Evolutionary conservation across 2,888 invertebrate species (phyloP).

Genomic region (Monopis laevigella): DNA sequence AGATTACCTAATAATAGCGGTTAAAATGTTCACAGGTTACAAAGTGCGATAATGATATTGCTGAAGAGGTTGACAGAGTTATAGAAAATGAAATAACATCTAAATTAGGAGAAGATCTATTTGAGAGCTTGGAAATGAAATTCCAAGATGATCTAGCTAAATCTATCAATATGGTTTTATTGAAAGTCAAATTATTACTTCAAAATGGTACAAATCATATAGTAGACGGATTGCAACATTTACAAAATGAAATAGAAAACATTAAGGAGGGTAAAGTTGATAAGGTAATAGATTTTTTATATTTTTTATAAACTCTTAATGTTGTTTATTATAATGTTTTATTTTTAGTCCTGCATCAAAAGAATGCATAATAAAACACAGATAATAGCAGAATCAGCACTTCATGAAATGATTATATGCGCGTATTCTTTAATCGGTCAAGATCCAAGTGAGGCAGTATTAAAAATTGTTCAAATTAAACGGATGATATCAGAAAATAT

Average conservation of each 20-base stretch:
- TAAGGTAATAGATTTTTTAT: not conserved
- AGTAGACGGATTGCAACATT: slow-evolving; percentile 37
- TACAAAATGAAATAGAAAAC: slow-evolving; percentile 33
- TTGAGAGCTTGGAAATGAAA: slow-evolving; percentile 54
- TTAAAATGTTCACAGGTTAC: not conserved
- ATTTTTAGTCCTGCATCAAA: slow-evolving; percentile 26
- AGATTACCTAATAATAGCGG: not conserved
- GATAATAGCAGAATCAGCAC: slow-evolving; percentile 45
- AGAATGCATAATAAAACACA: slow-evolving; percentile 39
- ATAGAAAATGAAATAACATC: slow-evolving; percentile 54
- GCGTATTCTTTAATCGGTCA: slow-evolving; percentile 57
- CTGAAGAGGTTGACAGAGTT: slow-evolving; percentile 43
- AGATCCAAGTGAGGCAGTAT: slow-evolving; percentile 46
- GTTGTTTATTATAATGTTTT: not conserved
- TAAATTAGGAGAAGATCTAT: slow-evolving; percentile 41
- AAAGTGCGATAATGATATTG: not conserved
- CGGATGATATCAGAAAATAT: slow-evolving; percentile 39
- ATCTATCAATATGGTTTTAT: slow-evolving; percentile 47
- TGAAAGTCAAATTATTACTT: slow-evolving; percentile 45
- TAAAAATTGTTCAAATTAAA: slow-evolving; percentile 39
- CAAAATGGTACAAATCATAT: slow-evolving; percentile 51
- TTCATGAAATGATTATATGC: slow-evolving; percentile 58
- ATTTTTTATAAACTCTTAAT: not conserved
- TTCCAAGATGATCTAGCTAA: slow-evolving; percentile 52
- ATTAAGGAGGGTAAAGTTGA: slow-evolving; percentile 26